Evolutionary conservation across 2,888 invertebrate genomes (phyloP), one percentile per base, ranked within the genome.

Genomic region (Myopa testacea): DNA sequence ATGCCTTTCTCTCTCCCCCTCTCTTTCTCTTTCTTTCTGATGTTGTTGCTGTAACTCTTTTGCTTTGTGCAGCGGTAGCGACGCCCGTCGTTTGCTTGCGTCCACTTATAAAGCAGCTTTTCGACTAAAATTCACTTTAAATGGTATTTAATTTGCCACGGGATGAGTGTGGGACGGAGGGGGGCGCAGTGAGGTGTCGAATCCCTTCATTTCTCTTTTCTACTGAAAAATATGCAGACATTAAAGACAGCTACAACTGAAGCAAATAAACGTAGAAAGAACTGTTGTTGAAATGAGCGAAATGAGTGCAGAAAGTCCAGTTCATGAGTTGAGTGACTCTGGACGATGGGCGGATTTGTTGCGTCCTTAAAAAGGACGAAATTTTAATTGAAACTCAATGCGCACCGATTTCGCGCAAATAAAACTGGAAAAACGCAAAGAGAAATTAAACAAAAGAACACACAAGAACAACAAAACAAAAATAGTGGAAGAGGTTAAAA

Each of bases 371-470:
- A 14, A 34, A 65, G 65, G 12, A 65, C 38, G 12, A 65, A 65
- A 37, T 38, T 72, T 73, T 73, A 73, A 73, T 73, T 63, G 73
- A 73, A 73, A 73, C 73, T 50, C 63, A 73, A 73, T 72, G 72
- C n/a, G 62, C 40, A 40, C 72, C 19, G 19, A 63, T 73, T 63
- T 62, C 34, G 62, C 50, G 63, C 26, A 73, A 73, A 63, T 62
- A 73, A 63, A 63, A 73, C 45, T 26, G 45, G 45, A 37, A 16
- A 69, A 45, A 45, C 10, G n/a, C 12, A 70, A 70, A 70, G 14
- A 10, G 10, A 1, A 45, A 45, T 55, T n/a, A n/a, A 55, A 55
- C 55, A 55, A 45, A 26, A 10, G 7, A 62, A 62, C 62, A 62
- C 8, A 62, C 5, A 58, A 58, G 2, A 12, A 58, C 12, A 10